Percentiles rank a stretch among this genome's conserved stretches.
Conservation (phyloP, 2,113 vertebrate species). For the Solea senegalensis region DNA sequence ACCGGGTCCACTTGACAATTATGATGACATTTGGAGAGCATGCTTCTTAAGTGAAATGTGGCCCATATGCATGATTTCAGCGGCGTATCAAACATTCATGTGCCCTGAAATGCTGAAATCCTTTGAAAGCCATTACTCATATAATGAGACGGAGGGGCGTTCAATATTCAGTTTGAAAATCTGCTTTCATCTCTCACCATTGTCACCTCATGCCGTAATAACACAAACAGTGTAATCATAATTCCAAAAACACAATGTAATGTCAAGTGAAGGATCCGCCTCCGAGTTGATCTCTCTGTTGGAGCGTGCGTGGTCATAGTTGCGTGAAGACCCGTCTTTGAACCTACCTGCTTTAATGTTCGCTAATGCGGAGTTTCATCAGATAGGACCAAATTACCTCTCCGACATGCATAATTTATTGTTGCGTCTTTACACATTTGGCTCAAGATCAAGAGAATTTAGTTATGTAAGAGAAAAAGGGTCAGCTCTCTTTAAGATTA, state of each 20-base stretch:
- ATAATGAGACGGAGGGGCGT: conserved; percentile 17
- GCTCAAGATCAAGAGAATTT: conserved; percentile 56
- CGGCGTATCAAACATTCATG: conserved; percentile 70
- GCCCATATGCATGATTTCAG: conserved; percentile 43
- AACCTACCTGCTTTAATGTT: conserved; percentile 62
- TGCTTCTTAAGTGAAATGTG: conserved; percentile 45
- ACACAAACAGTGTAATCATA: conserved; percentile 34
- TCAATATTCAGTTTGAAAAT: conserved; percentile 39
- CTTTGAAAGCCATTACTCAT: conserved; percentile 49
- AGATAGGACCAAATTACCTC: conserved; percentile 61
- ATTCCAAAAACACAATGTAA: conserved; percentile 10
- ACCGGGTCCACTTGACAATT: conserved; percentile 55
- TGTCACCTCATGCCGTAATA: conserved; percentile 28
- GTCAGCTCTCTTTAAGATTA: conserved; percentile 26
- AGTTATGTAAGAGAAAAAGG: conserved; percentile 41
- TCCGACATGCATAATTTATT: conserved; percentile 69
- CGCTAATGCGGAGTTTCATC: conserved; percentile 59
- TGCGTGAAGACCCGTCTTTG: conserved; percentile 56
- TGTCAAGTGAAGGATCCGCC: conserved; percentile 18
- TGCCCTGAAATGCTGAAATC: conserved; percentile 46
- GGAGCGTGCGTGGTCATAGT: conserved; percentile 41
- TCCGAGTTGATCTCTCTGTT: conserved; percentile 45
- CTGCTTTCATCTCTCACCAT: conserved; percentile 38
- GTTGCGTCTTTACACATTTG: conserved; percentile 60
- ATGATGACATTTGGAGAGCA: conserved; percentile 68